Evolutionary conservation across 2,888 invertebrate species (phyloP), one percentile per base, ranked within the genome.

Genomic region (Cryptocheilus praepositus): DNA sequence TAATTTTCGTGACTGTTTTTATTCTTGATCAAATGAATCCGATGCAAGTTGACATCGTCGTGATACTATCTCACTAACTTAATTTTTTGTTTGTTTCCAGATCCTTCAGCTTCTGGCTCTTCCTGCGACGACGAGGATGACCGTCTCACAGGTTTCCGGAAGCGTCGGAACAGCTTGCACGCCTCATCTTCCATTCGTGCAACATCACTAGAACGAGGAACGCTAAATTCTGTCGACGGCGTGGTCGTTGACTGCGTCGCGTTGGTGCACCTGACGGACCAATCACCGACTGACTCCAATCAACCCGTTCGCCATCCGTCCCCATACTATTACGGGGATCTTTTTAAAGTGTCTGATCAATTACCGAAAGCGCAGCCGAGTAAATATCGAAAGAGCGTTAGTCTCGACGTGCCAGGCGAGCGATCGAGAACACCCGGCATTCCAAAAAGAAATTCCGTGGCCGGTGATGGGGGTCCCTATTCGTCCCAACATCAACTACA

Each of bases 251-350:
- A 86, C 55, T 85, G 88, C 62, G 85, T 85, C 2, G 87, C 86
- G 19, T 61, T 86, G 51, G 83, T 86, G 3, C 86, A 87, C 56
- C 77, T 85, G 0, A 70, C 84, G 0, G 91, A 78, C 89, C 91
- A 69, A 63, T 90, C 90, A 11, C 90, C 90, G 11, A 89, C 85
- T 88, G 92, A 92, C 89, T 91, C 92, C 86, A 91, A 13, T 90
- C 92, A 71, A 86, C 91, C 74, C 2, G 79, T 87, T 11, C 91
- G 94, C 44, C 94, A 95, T 85, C 95, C 95, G 13, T 95, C 95
- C 64, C 95, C 95, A 0, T 95, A 95, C 85, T 95, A 95, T 82
- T 95, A 95, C 92, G 94, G 94, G 0, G 95, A 95, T 85, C 89
- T 95, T 61, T 93, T 94, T 70, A 92, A 92, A 80, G 87, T 88